Evolutionary conservation across 37 sponge, comb jelly and placozoan species (phyloP).

Genomic region (Agelas oroides): DNA sequence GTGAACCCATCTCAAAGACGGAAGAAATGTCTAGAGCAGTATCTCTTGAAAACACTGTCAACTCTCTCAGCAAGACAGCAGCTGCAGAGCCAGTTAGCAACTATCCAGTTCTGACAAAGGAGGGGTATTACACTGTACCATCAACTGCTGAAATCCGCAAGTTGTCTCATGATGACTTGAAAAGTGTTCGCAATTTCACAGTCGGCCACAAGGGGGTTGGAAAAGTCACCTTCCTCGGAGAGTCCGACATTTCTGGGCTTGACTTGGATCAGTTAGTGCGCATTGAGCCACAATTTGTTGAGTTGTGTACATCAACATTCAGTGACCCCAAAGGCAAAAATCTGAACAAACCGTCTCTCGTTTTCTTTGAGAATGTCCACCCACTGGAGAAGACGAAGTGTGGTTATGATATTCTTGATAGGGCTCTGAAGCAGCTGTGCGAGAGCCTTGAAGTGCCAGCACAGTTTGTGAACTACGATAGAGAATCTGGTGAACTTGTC

Average conservation of each 20-base stretch:
- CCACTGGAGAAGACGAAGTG: too few species aligned
- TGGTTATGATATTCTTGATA: background rate
- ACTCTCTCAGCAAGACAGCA: too few species aligned
- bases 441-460: background rate
- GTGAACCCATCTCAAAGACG: too few species aligned
- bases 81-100: too few species aligned
- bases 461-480: slow-evolving; percentile 15
- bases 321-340: background rate
- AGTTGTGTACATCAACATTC: background rate
- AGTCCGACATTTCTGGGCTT: slow-evolving; percentile 12
- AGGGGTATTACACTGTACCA: slow-evolving; percentile 24
- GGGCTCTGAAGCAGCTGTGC: slow-evolving; percentile 4
- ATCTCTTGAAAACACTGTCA: too few species aligned
- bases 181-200: slow-evolving; percentile 32
- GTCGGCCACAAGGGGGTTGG: slow-evolving; percentile 4
- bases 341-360: slow-evolving; percentile 28
- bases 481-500: slow-evolving; percentile 16
- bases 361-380: slow-evolving; percentile 24
- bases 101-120: slow-evolving; percentile 18
- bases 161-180: background rate
- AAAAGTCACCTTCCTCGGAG: slow-evolving; percentile 20
- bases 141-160: slow-evolving; percentile 7
- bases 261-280: slow-evolving; percentile 20
- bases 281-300: slow-evolving; percentile 3
- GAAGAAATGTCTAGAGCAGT: too few species aligned